These are phyloP conservation scores for Philaethria dido DNA, from an alignment of 2,888 invertebrate species.

Conservation along the genomic window DNA sequence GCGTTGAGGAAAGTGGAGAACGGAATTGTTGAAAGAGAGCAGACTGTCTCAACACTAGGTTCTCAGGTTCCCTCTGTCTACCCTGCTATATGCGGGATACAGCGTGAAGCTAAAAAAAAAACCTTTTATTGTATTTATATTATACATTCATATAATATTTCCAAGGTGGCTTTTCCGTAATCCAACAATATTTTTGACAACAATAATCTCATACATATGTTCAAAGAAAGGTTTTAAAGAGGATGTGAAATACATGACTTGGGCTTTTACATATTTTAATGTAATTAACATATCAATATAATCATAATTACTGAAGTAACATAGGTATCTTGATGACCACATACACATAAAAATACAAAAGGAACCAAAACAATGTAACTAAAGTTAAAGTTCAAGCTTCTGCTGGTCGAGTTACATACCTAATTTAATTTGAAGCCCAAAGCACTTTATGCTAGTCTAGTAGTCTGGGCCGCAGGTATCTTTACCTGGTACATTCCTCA, in stretches of 20 bases:
- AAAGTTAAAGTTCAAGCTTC: background rate
- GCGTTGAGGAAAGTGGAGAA: too few relatives aligned
- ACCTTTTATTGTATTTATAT: background rate
- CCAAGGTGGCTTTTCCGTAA: background rate
- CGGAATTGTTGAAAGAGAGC: too few relatives aligned
- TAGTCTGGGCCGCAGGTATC: background rate
- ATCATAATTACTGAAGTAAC: background rate
- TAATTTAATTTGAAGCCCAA: background rate
- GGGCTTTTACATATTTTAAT: background rate
- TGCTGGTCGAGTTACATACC: background rate
- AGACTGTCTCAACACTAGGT: too few relatives aligned
- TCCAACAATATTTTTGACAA: background rate
- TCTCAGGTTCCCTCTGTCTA: too few relatives aligned
- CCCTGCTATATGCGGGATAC: too few relatives aligned
- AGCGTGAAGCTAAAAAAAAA: too few relatives aligned
- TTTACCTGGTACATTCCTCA: constrained; percentile 25
- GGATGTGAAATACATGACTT: background rate
- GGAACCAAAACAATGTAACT: too few relatives aligned
- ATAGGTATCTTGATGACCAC: background rate
- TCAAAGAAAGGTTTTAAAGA: background rate
- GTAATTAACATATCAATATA: background rate
- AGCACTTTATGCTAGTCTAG: background rate
- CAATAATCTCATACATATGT: background rate
- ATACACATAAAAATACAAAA: too few relatives aligned
- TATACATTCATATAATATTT: background rate